Percentiles rank a stretch among this genome's conserved stretches.
phyloP scores from a whole-genome alignment of 1,140 invertebrate genomes.

The Arctopsyche grandis region DNA sequence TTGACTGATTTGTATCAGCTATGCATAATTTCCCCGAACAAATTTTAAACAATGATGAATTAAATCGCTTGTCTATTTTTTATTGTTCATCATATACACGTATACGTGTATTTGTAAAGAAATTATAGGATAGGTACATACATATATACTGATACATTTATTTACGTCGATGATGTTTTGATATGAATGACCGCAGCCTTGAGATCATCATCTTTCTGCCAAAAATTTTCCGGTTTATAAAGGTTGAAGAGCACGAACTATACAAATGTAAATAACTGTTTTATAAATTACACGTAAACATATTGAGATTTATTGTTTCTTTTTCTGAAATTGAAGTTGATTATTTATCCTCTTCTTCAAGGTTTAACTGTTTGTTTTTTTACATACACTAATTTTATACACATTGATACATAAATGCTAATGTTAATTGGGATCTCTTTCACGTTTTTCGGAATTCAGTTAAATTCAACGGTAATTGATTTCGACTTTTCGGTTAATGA shows the following conservation, averaged over 20 bases:
- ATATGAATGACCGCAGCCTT: not conserved
- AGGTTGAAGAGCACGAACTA: not conserved
- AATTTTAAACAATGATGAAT: too few species aligned
- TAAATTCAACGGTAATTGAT: not conserved
- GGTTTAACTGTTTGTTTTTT: not conserved
- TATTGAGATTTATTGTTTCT: not conserved
- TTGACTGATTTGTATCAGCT: too few species aligned
- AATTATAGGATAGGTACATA: too few species aligned
- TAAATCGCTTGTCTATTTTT: too few species aligned
- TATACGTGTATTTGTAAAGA: too few species aligned
- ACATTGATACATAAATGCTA: not conserved
- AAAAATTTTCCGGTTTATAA: conserved; percentile 8
- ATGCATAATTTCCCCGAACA: too few species aligned
- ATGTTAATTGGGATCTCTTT: not conserved
- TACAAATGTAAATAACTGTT: too few species aligned
- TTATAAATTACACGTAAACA: too few species aligned
- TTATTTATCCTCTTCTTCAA: not conserved
- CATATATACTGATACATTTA: too few species aligned
- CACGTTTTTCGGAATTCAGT: not conserved
- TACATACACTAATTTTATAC: not conserved
- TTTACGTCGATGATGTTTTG: too few species aligned
- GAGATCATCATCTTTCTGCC: conserved; percentile 6
- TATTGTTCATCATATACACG: too few species aligned
- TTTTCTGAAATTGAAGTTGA: not conserved
- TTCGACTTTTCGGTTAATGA: conserved; percentile 5